Conservation (phyloP, 2,113 vertebrate species). For the Calyptommatus sinebrachiatus region DNA sequence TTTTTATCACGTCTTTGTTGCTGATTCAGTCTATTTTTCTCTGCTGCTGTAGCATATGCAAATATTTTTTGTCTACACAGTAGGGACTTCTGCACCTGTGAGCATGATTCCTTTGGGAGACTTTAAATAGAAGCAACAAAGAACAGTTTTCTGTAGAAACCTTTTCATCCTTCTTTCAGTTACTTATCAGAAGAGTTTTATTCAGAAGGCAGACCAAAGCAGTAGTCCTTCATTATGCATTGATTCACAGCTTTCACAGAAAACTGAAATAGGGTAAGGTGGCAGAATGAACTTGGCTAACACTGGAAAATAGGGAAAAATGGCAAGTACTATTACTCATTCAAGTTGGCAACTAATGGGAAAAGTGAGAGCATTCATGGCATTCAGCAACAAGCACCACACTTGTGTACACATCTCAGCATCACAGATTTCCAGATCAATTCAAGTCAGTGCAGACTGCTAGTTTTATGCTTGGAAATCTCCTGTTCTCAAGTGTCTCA, state of each 20-base stretch:
- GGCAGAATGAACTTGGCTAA: neutral
- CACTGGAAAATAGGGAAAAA: neutral
- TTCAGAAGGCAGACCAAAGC: neutral
- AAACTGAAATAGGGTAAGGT: neutral
- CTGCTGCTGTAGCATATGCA: neutral
- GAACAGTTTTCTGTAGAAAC: neutral
- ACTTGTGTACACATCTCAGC: neutral
- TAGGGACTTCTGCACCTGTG: neutral
- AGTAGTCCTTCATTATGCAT: neutral
- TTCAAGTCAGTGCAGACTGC: fast-evolving
- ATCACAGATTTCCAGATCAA: neutral
- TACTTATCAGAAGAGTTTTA: neutral
- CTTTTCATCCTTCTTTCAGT: neutral
- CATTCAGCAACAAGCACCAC: conserved; percentile 4
- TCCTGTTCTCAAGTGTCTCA: conserved; percentile 7
- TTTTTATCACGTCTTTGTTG: neutral
- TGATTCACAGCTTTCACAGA: neutral
- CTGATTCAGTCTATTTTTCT: conserved; percentile 1
- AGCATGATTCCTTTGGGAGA: neutral
- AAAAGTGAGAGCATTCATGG: neutral
- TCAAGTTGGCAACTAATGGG: neutral
- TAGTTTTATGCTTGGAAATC: neutral
- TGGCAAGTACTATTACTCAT: neutral
- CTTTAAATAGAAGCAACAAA: conserved; percentile 15
- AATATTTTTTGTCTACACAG: neutral